Evolutionary conservation across 2,113 vertebrate genomes (phyloP), one percentile per base, ranked within the genome.

Genomic region (Perca flavescens): DNA sequence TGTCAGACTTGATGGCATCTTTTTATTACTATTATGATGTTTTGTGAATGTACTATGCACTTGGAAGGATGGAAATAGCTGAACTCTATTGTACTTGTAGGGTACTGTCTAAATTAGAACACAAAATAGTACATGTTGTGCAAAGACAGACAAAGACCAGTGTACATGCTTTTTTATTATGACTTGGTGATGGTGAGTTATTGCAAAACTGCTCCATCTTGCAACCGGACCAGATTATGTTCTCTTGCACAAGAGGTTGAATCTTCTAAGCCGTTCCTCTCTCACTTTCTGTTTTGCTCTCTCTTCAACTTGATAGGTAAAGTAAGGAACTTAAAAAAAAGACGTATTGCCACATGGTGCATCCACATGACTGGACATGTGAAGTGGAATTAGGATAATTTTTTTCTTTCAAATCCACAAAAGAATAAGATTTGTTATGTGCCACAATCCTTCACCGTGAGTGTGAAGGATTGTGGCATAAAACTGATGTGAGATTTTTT

Each of bases 141-240:
- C 77, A 66, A 43, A 71, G 2, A 22, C 47, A 66, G 14, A 46
- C n/a, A 40, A 22, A 64, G 21, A 22, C 5, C 21, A 12, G 49
- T 62, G 60, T 5, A 49, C 74, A 62, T 60, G 0, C 22, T 22
- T 63, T 22, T 63, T 4, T 43, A 50, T 47, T 46, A 49, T 66
- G 22, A 71, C 49, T 69, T 6, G 6, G 25, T 25, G 25, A 25
- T 25, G 25, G 25, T 49, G 31, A 3, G 25, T 3, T 72, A 46
- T 91, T 85, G 80, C 75, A 49, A 86, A 74, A 79, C 54, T 9
- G 0, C 43, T 31, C 64, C 15, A 6, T 69, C 56, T 88, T 89
- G 58, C 80, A 77, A 82, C 84, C 88, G 6, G 25, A 54, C 2
- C 21, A 7, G 21, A 73, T 70, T 1, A 43, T 83, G 72, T 71